A percentile compares a stretch with the other conserved stretches of the same genome.
Conservation (phyloP, 2,113 vertebrate genomes). For the Oreotrochilus melanogaster region DNA sequence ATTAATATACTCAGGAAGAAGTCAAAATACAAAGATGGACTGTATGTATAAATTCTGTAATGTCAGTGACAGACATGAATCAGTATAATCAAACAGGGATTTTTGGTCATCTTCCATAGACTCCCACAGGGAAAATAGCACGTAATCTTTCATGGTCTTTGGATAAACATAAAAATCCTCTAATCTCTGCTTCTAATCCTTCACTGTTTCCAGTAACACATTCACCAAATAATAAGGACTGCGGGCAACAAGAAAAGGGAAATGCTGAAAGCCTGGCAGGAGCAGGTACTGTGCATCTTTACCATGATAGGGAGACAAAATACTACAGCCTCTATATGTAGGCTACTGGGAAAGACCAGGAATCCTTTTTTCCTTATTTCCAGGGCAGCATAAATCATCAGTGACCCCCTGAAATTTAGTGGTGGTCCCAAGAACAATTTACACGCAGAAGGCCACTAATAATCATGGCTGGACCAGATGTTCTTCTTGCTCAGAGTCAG, state of each 20-base stretch:
- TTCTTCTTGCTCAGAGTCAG: neutral
- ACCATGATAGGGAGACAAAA: neutral
- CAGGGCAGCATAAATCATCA: neutral
- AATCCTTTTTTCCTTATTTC: neutral
- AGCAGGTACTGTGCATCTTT: neutral
- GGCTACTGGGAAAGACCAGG: neutral
- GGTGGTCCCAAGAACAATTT: neutral
- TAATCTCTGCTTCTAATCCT: neutral
- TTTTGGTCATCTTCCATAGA: neutral
- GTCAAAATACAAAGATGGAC: neutral
- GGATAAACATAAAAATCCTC: neutral
- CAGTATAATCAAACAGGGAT: neutral
- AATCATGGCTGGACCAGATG: neutral
- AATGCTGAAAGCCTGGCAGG: neutral
- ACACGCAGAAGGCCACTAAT: neutral
- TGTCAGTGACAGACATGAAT: neutral
- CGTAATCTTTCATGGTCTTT: neutral
- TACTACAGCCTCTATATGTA: neutral
- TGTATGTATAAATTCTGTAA: neutral
- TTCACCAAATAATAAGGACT: neutral
- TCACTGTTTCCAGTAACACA: neutral
- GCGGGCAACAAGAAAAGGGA: neutral
- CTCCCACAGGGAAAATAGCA: neutral
- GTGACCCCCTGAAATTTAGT: fast-evolving
- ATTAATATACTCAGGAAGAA: neutral